phyloP scores from a whole-genome alignment of 2,888 invertebrate species.

The Troides aeacus region DNA sequence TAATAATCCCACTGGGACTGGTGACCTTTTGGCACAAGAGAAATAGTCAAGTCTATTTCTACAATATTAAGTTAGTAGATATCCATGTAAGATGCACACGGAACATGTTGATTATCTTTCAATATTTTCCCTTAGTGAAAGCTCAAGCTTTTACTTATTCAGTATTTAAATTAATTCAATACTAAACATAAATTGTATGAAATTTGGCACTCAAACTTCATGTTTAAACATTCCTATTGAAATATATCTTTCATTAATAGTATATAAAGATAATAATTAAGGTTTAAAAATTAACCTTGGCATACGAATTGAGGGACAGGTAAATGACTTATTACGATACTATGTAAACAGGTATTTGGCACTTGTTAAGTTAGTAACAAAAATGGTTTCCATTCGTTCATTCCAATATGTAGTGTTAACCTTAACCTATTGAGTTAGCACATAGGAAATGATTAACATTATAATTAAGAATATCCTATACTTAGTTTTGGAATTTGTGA shows the following conservation, averaged over 20 bases:
- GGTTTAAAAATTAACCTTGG: not conserved
- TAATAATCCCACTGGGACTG: no score
- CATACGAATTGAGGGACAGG: no score
- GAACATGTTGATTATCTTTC: no score
- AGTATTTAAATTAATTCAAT: not conserved
- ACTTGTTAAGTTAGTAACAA: not conserved
- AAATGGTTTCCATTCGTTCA: not conserved
- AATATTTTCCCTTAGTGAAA: no score
- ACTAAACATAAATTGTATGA: not conserved
- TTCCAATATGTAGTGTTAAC: not conserved
- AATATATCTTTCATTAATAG: not conserved
- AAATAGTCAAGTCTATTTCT: no score
- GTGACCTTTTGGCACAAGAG: no score
- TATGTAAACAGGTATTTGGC: not conserved
- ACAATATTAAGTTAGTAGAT: no score
- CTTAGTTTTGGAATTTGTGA: not conserved
- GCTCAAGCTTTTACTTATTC: no score
- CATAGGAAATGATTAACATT: not conserved
- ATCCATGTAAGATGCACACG: no score
- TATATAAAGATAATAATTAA: not conserved
- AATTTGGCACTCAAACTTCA: not conserved
- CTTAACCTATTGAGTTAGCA: not conserved
- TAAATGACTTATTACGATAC: not conserved
- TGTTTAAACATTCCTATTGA: no score
- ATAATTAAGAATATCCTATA: not conserved